A percentile compares a stretch with the other conserved stretches of the same genome.
Evolutionary conservation across 2,888 invertebrate genomes (phyloP).

Genomic region (Drosophila dives): DNA sequence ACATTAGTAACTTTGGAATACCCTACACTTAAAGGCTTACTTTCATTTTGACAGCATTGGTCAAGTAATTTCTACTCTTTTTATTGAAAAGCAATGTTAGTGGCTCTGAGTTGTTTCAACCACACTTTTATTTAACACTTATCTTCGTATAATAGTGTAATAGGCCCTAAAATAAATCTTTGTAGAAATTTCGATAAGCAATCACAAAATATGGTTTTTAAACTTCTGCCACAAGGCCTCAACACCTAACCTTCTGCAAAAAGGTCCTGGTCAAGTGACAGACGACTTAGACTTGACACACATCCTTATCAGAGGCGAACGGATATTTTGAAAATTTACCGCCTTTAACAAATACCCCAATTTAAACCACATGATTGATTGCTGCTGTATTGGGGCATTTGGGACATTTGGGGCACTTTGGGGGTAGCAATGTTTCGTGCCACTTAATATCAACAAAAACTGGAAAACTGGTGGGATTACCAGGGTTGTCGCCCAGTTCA

Average conservation of each 20-base stretch:
- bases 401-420: slow-evolving; percentile 12
- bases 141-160: neutral
- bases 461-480: slow-evolving; percentile 23
- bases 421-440: slow-evolving; percentile 6
- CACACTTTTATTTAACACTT: neutral
- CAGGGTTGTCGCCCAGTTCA: slow-evolving; percentile 62
- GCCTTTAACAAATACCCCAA: slow-evolving; percentile 78
- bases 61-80: neutral
- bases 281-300: slow-evolving; percentile 32
- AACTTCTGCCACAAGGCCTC: slow-evolving; percentile 49
- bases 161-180: slow-evolving; percentile 18
- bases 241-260: slow-evolving; percentile 35
- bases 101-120: neutral
- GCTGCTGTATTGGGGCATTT: slow-evolving; percentile 47
- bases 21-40: slow-evolving; percentile 4
- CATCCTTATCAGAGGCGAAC: slow-evolving; percentile 50
- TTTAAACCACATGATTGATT: slow-evolving; percentile 80
- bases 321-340: slow-evolving; percentile 60
- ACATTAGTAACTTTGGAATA: slow-evolving; percentile 10
- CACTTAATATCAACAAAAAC: slow-evolving; percentile 64
- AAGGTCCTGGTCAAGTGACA: slow-evolving; percentile 55
- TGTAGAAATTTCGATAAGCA: slow-evolving; percentile 33
- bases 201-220: slow-evolving; percentile 39
- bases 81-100: neutral
- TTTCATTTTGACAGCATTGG: neutral